Base-by-base conservation (phyloP, 2,797 vertebrate genomes). In the Aulostomus chinensis region DNA sequence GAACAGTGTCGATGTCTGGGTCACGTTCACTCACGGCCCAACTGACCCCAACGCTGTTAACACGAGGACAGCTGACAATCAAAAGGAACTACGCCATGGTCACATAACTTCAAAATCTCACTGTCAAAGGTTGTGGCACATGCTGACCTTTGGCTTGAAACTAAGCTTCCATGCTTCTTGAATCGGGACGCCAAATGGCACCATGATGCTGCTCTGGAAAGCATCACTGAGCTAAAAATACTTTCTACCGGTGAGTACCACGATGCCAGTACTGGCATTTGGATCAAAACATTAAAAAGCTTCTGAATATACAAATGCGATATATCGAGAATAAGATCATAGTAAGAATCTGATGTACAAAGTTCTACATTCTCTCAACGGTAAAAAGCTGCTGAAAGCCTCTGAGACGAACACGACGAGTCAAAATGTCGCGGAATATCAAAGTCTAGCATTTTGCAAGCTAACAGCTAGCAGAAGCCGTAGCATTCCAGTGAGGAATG, bases 301-400 rank as follows among this genome's bases (percentile, higher is more conserved):
- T 64, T 37, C 51, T 39, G 53, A 66, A 67, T 73, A 58, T 82
- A 81, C 69, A 83, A 78, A 83, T 4, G 52, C 34, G 1, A 36
- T 32, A 76, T 58, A 81, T 24, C 0, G 5, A 81, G 36, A 39
- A 29, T 52, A 69, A 29, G 4, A 12, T 66, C 49, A 62, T 58
- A 25, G 13, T 62, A 68, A 73, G 46, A 76, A 68, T 80, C 48
- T 43, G 72, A 70, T 73, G 75, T 82, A 82, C 77, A 86, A 84
- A 86, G 78, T 73, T 83, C 68, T 78, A 81, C 77, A 74, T 83
- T 84, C 78, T 60, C 51, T 32, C 5, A 21, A 80, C 54, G 24
- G 80, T 73, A 69, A 74, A 81, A 76, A 76, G 73, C 74, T 70
- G 42, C 47, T 65, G 18, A 11, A 71, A 75, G 58, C 72, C 41